Evolutionary conservation across 2,888 invertebrate genomes (phyloP).

Genomic region (Protophormia terraenovae): DNA sequence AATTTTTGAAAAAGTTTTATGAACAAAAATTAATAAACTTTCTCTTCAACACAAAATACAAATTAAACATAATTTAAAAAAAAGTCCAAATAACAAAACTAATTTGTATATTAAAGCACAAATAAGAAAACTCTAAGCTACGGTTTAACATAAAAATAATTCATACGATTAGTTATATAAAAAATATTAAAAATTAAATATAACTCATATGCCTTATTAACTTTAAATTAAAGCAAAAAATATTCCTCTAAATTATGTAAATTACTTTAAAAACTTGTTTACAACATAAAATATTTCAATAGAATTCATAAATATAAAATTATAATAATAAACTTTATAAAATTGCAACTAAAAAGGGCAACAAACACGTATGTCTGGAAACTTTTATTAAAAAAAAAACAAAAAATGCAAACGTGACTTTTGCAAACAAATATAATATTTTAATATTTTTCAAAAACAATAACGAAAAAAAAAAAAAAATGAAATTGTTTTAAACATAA

Average conservation of each 20-base stretch:
- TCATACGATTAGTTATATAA: not conserved
- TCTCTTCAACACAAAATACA: too few species aligned
- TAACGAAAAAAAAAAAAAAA: conserved; percentile 4
- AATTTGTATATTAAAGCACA: too few species aligned
- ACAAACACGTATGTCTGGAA: conserved; percentile 62
- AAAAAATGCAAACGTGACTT: conserved; percentile 65
- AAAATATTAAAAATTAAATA: not conserved
- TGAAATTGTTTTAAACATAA: not conserved
- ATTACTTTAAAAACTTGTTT: not conserved
- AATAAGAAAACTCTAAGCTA: too few species aligned
- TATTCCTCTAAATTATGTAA: conserved; percentile 8
- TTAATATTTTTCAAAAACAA: conserved; percentile 17
- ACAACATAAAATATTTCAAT: conserved; percentile 16
- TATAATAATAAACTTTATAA: conserved; percentile 6
- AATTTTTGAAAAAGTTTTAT: too few species aligned
- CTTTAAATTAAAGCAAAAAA: not conserved
- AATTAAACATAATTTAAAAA: too few species aligned
- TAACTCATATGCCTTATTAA: not conserved
- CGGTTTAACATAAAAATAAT: too few species aligned
- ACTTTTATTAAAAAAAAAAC: conserved; percentile 51
- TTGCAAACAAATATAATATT: conserved; percentile 54
- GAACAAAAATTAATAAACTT: too few species aligned
- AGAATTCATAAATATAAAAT: conserved; percentile 20
- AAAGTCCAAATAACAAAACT: too few species aligned
- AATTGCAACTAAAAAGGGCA: conserved; percentile 22